Base-by-base conservation (phyloP, 1,140 invertebrate genomes). In the Drosophila neocordata region DNA sequence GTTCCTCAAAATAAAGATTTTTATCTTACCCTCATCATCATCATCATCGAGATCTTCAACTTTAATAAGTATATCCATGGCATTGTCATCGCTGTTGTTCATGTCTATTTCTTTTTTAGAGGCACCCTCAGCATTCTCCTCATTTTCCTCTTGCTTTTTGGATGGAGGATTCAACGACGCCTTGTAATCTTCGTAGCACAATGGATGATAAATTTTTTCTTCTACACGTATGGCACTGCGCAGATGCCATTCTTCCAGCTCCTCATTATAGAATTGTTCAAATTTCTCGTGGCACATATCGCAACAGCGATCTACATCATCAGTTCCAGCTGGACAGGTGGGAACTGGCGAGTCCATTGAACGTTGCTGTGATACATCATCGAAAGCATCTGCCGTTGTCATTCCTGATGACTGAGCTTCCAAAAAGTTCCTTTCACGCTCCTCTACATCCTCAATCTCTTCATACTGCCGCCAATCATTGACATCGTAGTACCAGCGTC, bases 201-300 rank as follows among this genome's bases (percentile, higher is more conserved):
- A 91, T 0, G 97, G 97, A 93, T 99, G 98, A 91, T 97, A 98
- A 82, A 96, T 95, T 79, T 95, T 95, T 1, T 94, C 95, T 37
- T 97, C 95, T 38, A 95, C 94, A 18, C 93, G 92, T 4, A 98
- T 93, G 0, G 98, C 97, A 87, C 97, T 96, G 63, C 95, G 93
- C 6, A 99, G 92, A 89, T 98, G 97, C 98, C 98, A 99, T 90
- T 98, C 98, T 92, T 99, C 98, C 59, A 95, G 95, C 82, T 99
- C 98, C 92, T 99, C 97, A 88, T 98, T 96, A 93, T 97, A 99
- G 92, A 98, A 98, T 90, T 97, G 95, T 65, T 98, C 96, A 92
- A 99, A 99, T 53, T 93, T 93, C 92, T 99, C 98, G 27, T 95
- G 94, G 91, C 98, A 99, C 22, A 98, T 95, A 75, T 96, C 95